These are phyloP conservation scores for Ferdinandea cuprea DNA, from an alignment of 2,888 invertebrate species.

Conservation along the genomic window DNA sequence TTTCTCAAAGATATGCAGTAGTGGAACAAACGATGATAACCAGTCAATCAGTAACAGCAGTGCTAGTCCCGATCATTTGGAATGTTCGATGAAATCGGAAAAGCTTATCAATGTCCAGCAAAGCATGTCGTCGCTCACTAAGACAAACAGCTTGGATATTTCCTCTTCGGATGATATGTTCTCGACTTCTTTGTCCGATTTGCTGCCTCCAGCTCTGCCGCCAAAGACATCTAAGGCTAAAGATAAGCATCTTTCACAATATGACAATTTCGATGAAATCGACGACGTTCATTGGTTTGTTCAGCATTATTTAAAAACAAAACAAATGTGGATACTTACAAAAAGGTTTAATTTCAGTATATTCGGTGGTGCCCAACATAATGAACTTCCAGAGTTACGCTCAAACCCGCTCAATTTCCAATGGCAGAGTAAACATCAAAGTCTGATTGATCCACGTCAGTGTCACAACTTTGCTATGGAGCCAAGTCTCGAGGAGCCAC, in stretches of 20 bases:
- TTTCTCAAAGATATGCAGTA: constrained; percentile 55
- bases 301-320: too few species aligned
- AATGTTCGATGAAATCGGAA: constrained; percentile 75
- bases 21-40: constrained; percentile 72
- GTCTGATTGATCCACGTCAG: constrained; percentile 80
- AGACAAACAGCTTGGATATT: constrained; percentile 77
- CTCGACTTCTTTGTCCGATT: constrained; percentile 64
- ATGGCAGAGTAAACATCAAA: constrained; percentile 82
- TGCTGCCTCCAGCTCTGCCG: constrained; percentile 86
- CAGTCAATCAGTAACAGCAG: constrained; percentile 76
- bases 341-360: constrained; percentile 49
- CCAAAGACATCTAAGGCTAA: constrained; percentile 84
- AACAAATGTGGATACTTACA: too few species aligned
- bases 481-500: constrained; percentile 87
- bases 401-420: constrained; percentile 77
- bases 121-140: constrained; percentile 75
- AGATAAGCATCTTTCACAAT: constrained; percentile 87
- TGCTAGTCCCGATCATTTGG: constrained; percentile 75
- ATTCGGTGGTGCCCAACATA: constrained; percentile 76
- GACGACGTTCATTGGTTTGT: constrained; percentile 83
- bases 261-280: constrained; percentile 87
- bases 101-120: constrained; percentile 75
- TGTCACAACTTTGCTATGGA: constrained; percentile 75
- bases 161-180: constrained; percentile 75
- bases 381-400: constrained; percentile 83